phyloP scores from a whole-genome alignment of 2,113 vertebrate genomes.

The Coptodon rendalli region DNA sequence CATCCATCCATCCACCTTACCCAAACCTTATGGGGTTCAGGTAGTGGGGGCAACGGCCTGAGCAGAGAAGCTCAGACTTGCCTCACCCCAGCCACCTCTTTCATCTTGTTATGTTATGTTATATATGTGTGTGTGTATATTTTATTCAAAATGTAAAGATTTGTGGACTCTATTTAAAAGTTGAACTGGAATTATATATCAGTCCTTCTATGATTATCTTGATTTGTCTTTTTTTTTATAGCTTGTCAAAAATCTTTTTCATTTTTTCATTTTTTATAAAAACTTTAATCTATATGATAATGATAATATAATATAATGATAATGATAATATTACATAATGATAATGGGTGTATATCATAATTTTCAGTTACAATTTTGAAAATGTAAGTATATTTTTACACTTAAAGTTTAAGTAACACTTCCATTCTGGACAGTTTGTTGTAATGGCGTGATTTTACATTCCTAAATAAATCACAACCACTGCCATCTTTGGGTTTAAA shows the following conservation, averaged over 20 bases:
- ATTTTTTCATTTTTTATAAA: neutral
- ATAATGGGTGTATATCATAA: neutral
- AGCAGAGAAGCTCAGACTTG: neutral
- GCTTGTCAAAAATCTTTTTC: neutral
- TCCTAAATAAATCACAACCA: neutral
- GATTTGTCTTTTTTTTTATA: neutral
- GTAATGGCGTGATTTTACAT: neutral
- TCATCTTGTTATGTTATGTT: neutral
- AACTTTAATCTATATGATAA: rapidly evolving
- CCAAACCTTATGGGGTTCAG: rapidly evolving
- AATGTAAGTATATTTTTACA: neutral
- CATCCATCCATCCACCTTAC: neutral
- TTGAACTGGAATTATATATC: neutral
- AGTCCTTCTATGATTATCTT: neutral
- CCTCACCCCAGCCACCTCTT: neutral
- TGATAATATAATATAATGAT: neutral
- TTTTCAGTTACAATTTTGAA: neutral
- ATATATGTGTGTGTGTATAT: neutral
- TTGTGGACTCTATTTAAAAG: rapidly evolving
- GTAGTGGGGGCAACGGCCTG: neutral
- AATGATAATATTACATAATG: neutral
- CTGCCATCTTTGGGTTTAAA: neutral
- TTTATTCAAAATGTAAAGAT: neutral
- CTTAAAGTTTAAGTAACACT: neutral
- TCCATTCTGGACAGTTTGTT: neutral